These are phyloP conservation scores for Cancer borealis DNA, from an alignment of 2,888 invertebrate genomes.

Conservation along the genomic window DNA sequence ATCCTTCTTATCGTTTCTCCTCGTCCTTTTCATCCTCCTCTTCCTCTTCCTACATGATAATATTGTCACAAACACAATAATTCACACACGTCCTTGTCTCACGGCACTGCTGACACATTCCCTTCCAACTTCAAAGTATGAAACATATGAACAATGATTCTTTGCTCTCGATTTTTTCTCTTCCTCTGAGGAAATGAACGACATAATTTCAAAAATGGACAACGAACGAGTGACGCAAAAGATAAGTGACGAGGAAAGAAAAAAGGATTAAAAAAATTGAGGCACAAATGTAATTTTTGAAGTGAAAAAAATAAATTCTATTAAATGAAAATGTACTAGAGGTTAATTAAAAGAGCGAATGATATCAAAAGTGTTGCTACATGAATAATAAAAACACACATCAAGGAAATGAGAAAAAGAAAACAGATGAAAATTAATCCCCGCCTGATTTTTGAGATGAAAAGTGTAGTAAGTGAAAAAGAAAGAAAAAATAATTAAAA, in stretches of 20 bases:
- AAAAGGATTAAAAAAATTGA: background rate
- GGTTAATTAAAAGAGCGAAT: too few relatives aligned
- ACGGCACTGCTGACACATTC: background rate
- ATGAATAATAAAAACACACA: too few relatives aligned
- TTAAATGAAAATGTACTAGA: too few relatives aligned
- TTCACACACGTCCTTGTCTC: constrained; percentile 5
- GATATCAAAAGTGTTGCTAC: too few relatives aligned
- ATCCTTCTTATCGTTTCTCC: background rate
- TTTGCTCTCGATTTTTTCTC: background rate
- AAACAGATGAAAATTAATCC: too few relatives aligned
- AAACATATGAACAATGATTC: background rate
- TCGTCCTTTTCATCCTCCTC: background rate
- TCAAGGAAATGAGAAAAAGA: too few relatives aligned
- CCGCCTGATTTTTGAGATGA: too few relatives aligned
- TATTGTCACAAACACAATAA: background rate
- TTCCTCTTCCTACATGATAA: background rate
- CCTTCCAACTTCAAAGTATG: background rate
- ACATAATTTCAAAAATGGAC: background rate
- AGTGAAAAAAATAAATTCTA: too few relatives aligned
- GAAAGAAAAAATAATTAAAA: too few relatives aligned
- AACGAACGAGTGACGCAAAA: background rate
- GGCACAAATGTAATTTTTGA: too few relatives aligned
- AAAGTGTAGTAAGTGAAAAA: too few relatives aligned
- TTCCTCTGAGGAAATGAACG: background rate
- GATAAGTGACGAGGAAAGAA: background rate